Evolutionary conservation across 2,113 vertebrate species (phyloP).

Genomic region (Leucoraja erinaceus): DNA sequence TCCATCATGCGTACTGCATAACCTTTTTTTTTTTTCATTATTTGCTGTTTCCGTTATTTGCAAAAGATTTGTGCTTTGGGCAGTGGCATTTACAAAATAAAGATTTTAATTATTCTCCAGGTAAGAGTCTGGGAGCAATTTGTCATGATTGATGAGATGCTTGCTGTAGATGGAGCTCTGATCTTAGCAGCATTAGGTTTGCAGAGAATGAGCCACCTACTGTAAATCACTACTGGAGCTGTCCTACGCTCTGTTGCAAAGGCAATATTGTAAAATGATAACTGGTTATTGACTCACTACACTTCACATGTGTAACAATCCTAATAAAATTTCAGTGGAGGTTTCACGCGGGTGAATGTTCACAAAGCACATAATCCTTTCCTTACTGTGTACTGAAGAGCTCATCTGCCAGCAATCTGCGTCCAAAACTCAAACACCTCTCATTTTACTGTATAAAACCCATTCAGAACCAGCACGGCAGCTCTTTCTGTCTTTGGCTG

Average conservation of each 20-base stretch:
- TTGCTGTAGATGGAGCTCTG: not conserved
- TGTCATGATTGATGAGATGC: not conserved
- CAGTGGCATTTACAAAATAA: not conserved
- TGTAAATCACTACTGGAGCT: not conserved
- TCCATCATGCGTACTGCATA: not conserved
- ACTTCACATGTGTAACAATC: not conserved
- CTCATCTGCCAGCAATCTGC: not conserved
- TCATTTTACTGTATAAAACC: not conserved
- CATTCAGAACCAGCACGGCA: not conserved
- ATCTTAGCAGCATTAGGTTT: not conserved
- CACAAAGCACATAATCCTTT: constrained; percentile 7
- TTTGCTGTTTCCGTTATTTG: not conserved
- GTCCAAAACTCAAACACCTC: not conserved
- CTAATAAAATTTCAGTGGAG: not conserved
- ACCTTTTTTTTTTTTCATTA: not conserved
- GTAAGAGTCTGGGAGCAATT: not conserved
- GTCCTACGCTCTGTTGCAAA: not conserved
- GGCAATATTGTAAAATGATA: not conserved
- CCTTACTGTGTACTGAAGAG: not conserved
- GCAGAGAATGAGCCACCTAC: not conserved
- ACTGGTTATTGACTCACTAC: not conserved
- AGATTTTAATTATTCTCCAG: not conserved
- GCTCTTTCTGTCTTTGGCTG: not conserved
- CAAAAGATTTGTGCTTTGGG: not conserved
- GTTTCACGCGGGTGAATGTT: not conserved